phyloP scores from a whole-genome alignment of 2,113 vertebrate species.

The Notothenia coriiceps region DNA sequence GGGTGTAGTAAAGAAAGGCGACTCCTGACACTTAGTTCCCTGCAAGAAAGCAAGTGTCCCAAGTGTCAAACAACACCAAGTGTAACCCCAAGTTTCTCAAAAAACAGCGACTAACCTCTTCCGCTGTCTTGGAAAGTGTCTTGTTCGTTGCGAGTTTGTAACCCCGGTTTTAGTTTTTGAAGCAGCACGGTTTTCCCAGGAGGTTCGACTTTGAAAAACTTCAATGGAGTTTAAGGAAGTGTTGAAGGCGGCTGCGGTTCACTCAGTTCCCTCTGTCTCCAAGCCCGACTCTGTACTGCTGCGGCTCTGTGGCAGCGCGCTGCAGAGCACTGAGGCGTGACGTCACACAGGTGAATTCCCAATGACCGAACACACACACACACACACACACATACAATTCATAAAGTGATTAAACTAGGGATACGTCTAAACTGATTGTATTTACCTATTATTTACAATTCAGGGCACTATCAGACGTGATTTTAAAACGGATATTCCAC shows the following conservation, averaged over 20 bases:
- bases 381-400: too few species aligned
- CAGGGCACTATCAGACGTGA: not conserved
- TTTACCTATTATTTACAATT: not conserved
- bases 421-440: too few species aligned
- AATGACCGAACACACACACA: not conserved
- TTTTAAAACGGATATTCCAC: not conserved
- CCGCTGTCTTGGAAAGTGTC: not conserved
- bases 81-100: not conserved
- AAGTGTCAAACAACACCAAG: slow-evolving; percentile 9
- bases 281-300: not conserved
- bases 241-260: not conserved
- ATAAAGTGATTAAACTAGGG: too few species aligned
- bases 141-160: not conserved
- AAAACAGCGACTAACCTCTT: slow-evolving; percentile 58
- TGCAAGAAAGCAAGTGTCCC: not conserved
- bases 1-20: not conserved
- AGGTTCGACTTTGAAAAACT: not conserved
- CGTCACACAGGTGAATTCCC: slow-evolving; percentile 77
- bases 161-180: too few species aligned
- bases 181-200: not conserved
- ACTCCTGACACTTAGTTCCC: not conserved
- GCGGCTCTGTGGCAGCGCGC: slow-evolving; percentile 19
- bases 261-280: not conserved
- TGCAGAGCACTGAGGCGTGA: slow-evolving; percentile 50
- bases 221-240: slow-evolving; percentile 72